Base-by-base conservation (phyloP, 2,797 vertebrate species). In the Crenuchus spilurus region DNA sequence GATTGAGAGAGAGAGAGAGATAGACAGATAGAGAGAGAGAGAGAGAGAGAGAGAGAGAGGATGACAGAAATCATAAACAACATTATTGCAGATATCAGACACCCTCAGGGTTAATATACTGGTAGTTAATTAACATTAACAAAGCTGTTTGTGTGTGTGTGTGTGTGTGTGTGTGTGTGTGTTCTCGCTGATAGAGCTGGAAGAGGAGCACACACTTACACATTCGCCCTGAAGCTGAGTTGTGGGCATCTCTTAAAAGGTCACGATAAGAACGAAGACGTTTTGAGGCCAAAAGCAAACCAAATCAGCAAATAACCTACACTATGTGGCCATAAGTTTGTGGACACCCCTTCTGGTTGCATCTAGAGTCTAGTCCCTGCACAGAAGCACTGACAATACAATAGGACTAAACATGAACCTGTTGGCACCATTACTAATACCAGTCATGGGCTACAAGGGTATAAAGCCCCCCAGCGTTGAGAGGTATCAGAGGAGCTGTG, bases 121-220 rank as follows among this genome's bases (percentile, higher is more conserved):
- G 44, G 14, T 49, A 44, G 24, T 49, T 72, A 71, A 71, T 42
- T 66, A 69, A 58, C 37, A 73, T 28, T 6, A n/a, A 22, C 42
- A 75, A n/a, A 28, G 37, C 7, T n/a, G 10, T 2, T 9, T 66
- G 24, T 28, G 24, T 14, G 11, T 52, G 49, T 52, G 13, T 42
- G 35, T 31, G 42, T 22, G 54, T 33, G 33, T 58, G 79, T 80
- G 69, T 72, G 75, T 78, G 42, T 71, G 76, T 3, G 5, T 24
- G 68, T 60, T 20, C 26, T 51, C 6, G 24, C 24, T 54, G 51
- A 54, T 54, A 54, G 24, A 10, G 16, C 10, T 28, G 51, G 26
- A 54, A 30, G 51, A 28, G 11, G 2, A 54, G 30, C 24, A 54
- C 24, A 26, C 11, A 13, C 13, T 4, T 1, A 51, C 16, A 3